A percentile compares a stretch with the other conserved stretches of the same genome.
Conservation (phyloP, 1,140 invertebrate species). For the Drosophila tristis region DNA sequence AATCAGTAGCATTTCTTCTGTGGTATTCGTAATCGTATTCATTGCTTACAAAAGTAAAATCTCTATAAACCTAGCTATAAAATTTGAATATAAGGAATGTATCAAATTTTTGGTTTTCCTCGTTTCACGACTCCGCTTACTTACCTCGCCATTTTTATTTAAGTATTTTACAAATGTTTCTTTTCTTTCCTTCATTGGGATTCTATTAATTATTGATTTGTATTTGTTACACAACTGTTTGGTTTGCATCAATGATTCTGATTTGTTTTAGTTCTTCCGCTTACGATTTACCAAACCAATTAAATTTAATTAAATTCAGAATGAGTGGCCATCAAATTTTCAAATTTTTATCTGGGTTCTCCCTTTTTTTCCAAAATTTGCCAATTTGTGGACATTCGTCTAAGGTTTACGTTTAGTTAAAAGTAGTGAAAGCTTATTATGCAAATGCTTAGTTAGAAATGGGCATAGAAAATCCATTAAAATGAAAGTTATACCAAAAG, state of each 20-base stretch:
- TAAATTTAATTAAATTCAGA: constrained; percentile 27
- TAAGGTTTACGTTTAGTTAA: constrained; percentile 63
- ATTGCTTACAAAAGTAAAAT: constrained; percentile 39
- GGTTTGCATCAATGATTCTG: constrained; percentile 22
- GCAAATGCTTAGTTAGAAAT: constrained; percentile 65
- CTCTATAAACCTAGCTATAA: constrained; percentile 66
- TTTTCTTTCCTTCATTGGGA: constrained; percentile 20
- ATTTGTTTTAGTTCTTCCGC: constrained; percentile 41
- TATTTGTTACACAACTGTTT: constrained; percentile 44
- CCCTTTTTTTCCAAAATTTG: constrained; percentile 10
- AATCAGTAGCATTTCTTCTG: neutral
- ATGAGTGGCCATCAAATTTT: constrained; percentile 43
- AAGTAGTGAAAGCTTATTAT: constrained; percentile 65
- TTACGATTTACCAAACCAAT: constrained; percentile 65
- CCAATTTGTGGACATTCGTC: constrained; percentile 44
- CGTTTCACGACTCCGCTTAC: constrained; percentile 60
- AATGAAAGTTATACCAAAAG: constrained; percentile 25
- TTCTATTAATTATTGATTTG: constrained; percentile 44
- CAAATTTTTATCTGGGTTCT: constrained; percentile 23
- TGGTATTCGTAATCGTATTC: constrained; percentile 9
- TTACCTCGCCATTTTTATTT: constrained; percentile 70
- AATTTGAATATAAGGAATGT: constrained; percentile 66
- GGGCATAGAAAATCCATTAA: constrained; percentile 21
- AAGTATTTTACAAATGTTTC: constrained; percentile 46
- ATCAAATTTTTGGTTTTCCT: constrained; percentile 54